Evolutionary conservation across 2,113 vertebrate species (phyloP).

Genomic region (Diphyllodes magnificus): DNA sequence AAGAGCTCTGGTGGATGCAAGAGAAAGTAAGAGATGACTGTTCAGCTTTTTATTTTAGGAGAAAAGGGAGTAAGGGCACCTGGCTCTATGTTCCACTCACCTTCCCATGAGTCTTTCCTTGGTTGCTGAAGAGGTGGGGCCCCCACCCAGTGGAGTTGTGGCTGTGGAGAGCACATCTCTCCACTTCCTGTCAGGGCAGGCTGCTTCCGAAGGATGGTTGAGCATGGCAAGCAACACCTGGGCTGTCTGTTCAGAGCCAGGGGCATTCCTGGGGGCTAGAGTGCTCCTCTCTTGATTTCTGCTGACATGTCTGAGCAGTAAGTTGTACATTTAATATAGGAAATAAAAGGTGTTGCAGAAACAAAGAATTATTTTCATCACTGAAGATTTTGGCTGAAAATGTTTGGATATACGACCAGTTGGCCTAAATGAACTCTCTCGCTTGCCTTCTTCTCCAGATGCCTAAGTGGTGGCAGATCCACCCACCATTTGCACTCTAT

Average conservation of each 20-base stretch:
- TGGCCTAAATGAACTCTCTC: conserved; percentile 2
- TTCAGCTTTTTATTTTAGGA: not conserved
- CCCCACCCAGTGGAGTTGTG: not conserved
- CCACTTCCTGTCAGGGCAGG: accelerated
- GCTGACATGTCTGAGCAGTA: not conserved
- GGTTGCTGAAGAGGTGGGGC: not conserved
- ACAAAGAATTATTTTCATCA: not conserved
- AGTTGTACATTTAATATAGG: not conserved
- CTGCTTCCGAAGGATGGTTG: not conserved
- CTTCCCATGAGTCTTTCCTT: not conserved
- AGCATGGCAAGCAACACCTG: not conserved
- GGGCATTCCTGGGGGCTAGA: not conserved
- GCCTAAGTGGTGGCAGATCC: not conserved
- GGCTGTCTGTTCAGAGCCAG: not conserved
- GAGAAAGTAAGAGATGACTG: not conserved
- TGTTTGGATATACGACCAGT: not conserved
- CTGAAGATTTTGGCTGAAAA: conserved; percentile 15
- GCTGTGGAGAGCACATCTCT: not conserved
- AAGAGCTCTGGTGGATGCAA: not conserved
- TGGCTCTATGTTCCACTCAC: not conserved
- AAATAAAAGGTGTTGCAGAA: not conserved
- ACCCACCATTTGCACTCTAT: not conserved
- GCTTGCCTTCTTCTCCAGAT: not conserved
- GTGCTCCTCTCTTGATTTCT: not conserved
- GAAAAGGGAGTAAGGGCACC: not conserved